These are phyloP conservation scores for Saxicola maurus DNA, from an alignment of 2,797 vertebrate species.

Conservation along the genomic window DNA sequence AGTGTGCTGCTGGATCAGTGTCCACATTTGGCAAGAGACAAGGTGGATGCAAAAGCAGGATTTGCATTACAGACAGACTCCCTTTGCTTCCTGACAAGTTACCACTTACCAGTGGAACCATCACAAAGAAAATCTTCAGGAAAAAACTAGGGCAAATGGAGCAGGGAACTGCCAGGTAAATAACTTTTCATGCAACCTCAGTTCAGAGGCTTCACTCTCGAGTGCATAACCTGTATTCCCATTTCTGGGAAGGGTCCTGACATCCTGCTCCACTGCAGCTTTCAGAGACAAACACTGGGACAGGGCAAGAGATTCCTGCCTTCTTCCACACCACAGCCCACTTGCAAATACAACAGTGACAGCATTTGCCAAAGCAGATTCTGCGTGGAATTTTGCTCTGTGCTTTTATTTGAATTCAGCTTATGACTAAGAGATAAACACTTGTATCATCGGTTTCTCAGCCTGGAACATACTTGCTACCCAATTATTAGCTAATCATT, in stretches of 20 bases:
- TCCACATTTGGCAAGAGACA: neutral
- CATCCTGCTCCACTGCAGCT: neutral
- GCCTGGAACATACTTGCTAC: neutral
- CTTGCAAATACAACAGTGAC: neutral
- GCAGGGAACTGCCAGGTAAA: neutral
- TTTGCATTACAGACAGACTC: neutral
- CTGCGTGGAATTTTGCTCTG: neutral
- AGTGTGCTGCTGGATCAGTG: neutral
- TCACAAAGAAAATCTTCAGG: neutral
- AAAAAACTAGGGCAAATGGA: neutral
- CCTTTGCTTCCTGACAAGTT: rapidly evolving
- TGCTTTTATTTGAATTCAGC: neutral
- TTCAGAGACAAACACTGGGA: neutral
- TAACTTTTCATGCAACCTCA: neutral
- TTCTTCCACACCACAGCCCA: neutral
- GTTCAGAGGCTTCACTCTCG: neutral
- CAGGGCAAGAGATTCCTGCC: neutral
- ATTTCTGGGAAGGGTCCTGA: neutral
- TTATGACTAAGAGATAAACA: conserved; percentile 28
- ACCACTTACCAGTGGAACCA: neutral
- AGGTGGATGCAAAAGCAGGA: neutral
- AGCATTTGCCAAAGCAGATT: neutral
- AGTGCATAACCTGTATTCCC: neutral
- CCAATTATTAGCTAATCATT: conserved; percentile 24
- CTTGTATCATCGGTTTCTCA: neutral